Conservation (phyloP, 2,797 vertebrate species). For the Danio jaintianensis region DNA sequence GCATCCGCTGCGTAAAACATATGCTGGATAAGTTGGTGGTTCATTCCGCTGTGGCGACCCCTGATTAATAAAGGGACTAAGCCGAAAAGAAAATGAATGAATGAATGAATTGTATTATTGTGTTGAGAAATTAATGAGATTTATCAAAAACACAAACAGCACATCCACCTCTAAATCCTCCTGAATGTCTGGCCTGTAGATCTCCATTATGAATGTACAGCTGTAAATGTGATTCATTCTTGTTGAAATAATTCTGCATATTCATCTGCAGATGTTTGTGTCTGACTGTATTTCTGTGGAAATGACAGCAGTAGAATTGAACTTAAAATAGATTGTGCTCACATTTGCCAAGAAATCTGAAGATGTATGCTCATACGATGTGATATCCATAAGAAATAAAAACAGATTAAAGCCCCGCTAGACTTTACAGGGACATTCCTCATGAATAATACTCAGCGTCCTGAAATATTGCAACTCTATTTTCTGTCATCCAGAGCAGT, state of each 20-base stretch:
- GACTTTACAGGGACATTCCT: background rate
- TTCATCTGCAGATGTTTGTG: background rate
- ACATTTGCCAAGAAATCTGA: background rate
- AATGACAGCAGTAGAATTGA: background rate
- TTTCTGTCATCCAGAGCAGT: background rate
- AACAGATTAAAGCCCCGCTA: constrained; percentile 15
- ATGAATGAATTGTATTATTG: too few relatives aligned
- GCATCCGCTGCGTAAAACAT: too few relatives aligned
- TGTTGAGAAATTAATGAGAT: too few relatives aligned
- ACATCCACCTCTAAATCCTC: background rate
- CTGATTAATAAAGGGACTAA: too few relatives aligned
- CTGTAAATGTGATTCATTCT: background rate
- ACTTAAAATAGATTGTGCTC: background rate
- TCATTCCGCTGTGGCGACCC: too few relatives aligned
- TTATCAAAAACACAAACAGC: background rate
- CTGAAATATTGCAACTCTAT: constrained; percentile 1
- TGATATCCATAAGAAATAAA: constrained; percentile 38
- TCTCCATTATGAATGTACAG: background rate
- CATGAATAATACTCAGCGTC: background rate
- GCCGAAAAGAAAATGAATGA: too few relatives aligned
- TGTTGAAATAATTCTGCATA: background rate
- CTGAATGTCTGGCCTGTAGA: background rate
- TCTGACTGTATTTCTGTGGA: background rate
- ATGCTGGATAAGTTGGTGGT: too few relatives aligned
- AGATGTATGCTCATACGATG: background rate